phyloP scores from a whole-genome alignment of 2,888 invertebrate genomes.

The Scaptomyza parva region DNA sequence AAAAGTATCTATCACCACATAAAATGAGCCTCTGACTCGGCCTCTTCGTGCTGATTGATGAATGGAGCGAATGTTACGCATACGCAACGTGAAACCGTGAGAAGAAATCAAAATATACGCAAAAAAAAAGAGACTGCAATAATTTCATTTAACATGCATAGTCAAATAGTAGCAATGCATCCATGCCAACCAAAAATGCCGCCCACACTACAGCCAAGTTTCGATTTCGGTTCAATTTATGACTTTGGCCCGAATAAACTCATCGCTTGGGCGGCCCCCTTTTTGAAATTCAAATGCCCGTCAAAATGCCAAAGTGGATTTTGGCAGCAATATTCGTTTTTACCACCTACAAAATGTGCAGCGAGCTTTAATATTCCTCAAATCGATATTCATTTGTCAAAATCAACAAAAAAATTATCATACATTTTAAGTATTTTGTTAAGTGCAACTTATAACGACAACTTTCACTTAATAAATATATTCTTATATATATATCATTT shows the following conservation, averaged over 20 bases:
- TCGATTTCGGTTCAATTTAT: constrained; percentile 64
- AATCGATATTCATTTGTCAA: constrained; percentile 10
- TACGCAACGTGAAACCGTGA: constrained; percentile 55
- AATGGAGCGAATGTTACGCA: constrained; percentile 62
- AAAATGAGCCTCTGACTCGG: constrained; percentile 35
- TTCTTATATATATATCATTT: neutral
- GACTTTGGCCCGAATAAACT: constrained; percentile 70
- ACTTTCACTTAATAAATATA: neutral
- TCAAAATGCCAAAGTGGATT: constrained; percentile 55
- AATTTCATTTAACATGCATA: constrained; percentile 78
- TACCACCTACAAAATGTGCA: constrained; percentile 15
- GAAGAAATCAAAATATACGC: constrained; percentile 17
- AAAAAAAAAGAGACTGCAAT: constrained; percentile 56
- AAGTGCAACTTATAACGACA: neutral
- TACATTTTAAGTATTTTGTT: neutral
- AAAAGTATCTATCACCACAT: constrained; percentile 52
- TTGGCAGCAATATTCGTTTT: constrained; percentile 53
- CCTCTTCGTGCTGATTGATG: constrained; percentile 63
- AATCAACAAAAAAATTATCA: neutral
- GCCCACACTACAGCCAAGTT: constrained; percentile 27
- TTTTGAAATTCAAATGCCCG: constrained; percentile 52
- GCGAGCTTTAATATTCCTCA: constrained; percentile 13
- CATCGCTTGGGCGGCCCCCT: constrained; percentile 26
- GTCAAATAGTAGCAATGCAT: constrained; percentile 42
- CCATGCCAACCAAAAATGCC: neutral